Base-by-base conservation (phyloP, 2,113 vertebrate species). In the Pelecanus crispus region DNA sequence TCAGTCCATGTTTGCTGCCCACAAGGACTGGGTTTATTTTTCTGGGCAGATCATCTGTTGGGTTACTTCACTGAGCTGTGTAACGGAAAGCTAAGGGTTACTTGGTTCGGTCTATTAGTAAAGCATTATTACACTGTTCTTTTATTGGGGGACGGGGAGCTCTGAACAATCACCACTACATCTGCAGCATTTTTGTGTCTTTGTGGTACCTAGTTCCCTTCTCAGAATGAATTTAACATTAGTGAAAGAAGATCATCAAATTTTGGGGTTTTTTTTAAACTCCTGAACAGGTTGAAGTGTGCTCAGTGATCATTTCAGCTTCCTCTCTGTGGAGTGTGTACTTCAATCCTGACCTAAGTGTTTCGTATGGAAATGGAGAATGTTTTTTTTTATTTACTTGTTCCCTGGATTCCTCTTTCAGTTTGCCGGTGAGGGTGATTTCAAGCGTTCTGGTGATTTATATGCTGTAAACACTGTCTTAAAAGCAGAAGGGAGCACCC, bases 1-100 rank as follows among this genome's bases (percentile, higher is more conserved):
- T 95, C 92, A 79, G 68, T 84, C 92, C 78, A 13, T 5, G 14
- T 82, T 95, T 93, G 66, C 92, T 95, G 85, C 94, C 95, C 83
- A 81, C 94, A 94, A 97, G 75, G 63, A 88, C 80, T 93, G 81
- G 91, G 77, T 86, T 96, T 97, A 40, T 94, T 96, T 97, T 98
- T 96, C 61, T 65, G 78, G 81, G 89, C 65, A 88, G 87, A 58
- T 96, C 61, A 45, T 92, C 66, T 89, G 11, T 34, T 92, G 88
- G 38, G 44, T 90, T 91, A n/a, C 36, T 67, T 73, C 52, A 45
- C 40, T 29, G 62, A 31, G 55, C 75, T 78, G 75, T 40, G 63
- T 34, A 68, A 85, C 4, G 9, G 83, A 81, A 84, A 91, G 71
- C 82, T 55, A 63, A 71, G 74, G 32, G 70, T 94, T 94, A 36